phyloP scores from a whole-genome alignment of 2,113 vertebrate species.

The Trachemys scripta region DNA sequence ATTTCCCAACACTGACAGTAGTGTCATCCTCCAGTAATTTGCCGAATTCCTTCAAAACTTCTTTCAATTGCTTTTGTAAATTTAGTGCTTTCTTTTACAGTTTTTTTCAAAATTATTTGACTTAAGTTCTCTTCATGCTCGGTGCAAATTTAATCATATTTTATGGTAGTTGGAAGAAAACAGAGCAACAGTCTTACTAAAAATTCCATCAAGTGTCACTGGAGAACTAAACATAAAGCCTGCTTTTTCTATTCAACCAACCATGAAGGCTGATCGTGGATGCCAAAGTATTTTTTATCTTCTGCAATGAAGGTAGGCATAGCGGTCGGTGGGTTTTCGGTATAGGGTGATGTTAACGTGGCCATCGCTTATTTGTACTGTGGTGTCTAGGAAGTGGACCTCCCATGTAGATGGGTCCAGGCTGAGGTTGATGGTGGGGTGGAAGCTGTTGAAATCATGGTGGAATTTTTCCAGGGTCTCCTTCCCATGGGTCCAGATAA shows the following conservation, averaged over 20 bases:
- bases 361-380: too few relatives aligned
- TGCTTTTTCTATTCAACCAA: background rate
- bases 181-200: background rate
- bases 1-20: background rate
- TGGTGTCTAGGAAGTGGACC: too few relatives aligned
- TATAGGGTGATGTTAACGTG: too few relatives aligned
- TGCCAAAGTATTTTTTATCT: background rate
- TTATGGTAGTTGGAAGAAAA: background rate
- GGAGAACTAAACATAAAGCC: background rate
- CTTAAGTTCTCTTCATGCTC: background rate
- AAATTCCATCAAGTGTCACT: background rate
- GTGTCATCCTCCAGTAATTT: background rate
- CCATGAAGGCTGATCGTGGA: background rate
- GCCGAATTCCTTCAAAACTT: background rate
- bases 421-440: too few relatives aligned
- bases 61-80: background rate
- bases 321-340: too few relatives aligned
- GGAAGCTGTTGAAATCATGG: too few relatives aligned
- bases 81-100: background rate
- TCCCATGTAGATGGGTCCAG: too few relatives aligned
- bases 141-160: rapidly evolving
- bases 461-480: too few relatives aligned
- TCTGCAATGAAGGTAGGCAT: background rate
- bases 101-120: background rate
- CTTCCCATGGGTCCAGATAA: too few relatives aligned